These are phyloP conservation scores for Molorchus minor DNA, from an alignment of 2,888 invertebrate species.

Conservation along the genomic window DNA sequence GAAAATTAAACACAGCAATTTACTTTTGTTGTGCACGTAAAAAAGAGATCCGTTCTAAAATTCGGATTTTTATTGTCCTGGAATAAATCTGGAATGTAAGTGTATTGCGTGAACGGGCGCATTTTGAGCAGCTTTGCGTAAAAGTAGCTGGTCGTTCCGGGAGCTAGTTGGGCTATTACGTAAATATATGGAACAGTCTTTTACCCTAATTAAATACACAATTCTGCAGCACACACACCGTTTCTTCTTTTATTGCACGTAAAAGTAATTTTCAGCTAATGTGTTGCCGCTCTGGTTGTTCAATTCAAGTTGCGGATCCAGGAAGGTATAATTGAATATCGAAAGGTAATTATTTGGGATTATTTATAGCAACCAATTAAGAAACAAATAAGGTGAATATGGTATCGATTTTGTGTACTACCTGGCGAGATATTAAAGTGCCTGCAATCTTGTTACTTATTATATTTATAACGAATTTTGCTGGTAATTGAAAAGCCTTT, in stretches of 20 bases:
- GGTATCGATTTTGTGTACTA: too few relatives aligned
- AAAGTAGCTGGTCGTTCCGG: constrained; percentile 41
- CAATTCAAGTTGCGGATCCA: too few relatives aligned
- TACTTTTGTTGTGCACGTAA: neutral
- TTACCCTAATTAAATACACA: constrained; percentile 39
- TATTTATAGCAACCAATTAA: too few relatives aligned
- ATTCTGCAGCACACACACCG: constrained; percentile 17
- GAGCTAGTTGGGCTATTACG: constrained; percentile 37
- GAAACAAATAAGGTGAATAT: too few relatives aligned
- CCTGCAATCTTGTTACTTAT: too few relatives aligned
- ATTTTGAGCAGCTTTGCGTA: constrained; percentile 36
- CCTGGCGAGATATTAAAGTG: too few relatives aligned
- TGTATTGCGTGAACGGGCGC: constrained; percentile 1
- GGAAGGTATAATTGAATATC: too few relatives aligned
- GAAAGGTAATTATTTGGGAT: too few relatives aligned
- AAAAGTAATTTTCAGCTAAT: too few relatives aligned
- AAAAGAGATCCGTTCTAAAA: neutral
- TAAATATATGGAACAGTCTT: constrained; percentile 37
- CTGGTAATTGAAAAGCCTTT: too few relatives aligned
- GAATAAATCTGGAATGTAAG: neutral
- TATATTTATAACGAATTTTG: too few relatives aligned
- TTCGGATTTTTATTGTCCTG: neutral
- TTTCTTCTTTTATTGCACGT: constrained; percentile 21
- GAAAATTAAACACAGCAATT: neutral
- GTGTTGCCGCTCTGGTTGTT: too few relatives aligned